These are phyloP conservation scores for Clarias pachynema DNA, from an alignment of 2,797 vertebrate genomes.

Conservation along the genomic window DNA sequence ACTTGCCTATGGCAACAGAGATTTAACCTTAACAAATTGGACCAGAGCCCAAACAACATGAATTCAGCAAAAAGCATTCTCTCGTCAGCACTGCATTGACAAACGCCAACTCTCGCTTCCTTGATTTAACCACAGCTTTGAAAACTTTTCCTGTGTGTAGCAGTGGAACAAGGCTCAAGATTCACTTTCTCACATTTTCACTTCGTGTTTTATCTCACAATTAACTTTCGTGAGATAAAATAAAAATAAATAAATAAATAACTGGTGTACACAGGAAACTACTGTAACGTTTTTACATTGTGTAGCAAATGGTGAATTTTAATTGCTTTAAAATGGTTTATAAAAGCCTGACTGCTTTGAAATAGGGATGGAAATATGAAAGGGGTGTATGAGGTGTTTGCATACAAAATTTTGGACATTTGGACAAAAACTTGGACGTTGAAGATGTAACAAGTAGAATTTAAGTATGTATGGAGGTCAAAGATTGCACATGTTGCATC, in stretches of 20 bases:
- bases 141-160: conserved; percentile 67
- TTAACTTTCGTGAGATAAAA: neutral
- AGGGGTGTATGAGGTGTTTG: neutral
- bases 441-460: neutral
- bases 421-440: neutral
- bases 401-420: neutral
- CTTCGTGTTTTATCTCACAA: conserved; percentile 68
- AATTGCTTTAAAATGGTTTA: neutral
- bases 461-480: neutral
- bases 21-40: neutral
- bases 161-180: conserved; percentile 65
- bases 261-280: neutral
- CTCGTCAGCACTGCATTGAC: conserved; percentile 64
- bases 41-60: conserved; percentile 14
- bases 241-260: neutral
- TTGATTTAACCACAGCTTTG: conserved; percentile 65
- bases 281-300: neutral
- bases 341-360: neutral
- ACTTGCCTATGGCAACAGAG: neutral
- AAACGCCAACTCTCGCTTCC: conserved; percentile 66
- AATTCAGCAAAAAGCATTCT: conserved; percentile 47
- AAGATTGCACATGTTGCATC: neutral
- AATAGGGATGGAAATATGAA: neutral
- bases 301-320: neutral
- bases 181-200: conserved; percentile 82